Percentiles rank a stretch among this genome's conserved stretches.
phyloP scores from a whole-genome alignment of 2,113 vertebrate species.

The Jaculus jaculus region DNA sequence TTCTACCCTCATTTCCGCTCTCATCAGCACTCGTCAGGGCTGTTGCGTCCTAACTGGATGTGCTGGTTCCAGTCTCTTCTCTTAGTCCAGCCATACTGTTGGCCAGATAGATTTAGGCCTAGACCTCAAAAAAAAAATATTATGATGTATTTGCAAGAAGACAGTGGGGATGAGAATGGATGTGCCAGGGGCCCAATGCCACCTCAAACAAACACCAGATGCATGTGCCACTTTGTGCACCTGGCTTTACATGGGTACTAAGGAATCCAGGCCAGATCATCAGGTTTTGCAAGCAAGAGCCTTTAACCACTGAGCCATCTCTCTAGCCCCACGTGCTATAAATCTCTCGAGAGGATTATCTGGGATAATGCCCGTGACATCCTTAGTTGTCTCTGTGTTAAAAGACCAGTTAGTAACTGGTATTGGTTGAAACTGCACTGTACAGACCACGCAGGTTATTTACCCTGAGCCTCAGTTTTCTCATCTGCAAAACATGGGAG shows the following conservation, averaged over 20 bases:
- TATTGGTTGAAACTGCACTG: neutral
- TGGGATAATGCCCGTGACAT: neutral
- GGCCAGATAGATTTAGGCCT: neutral
- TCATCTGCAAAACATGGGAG: neutral
- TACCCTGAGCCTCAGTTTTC: neutral
- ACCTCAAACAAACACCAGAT: too few relatives aligned
- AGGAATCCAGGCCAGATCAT: too few relatives aligned
- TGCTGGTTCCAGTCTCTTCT: slow-evolving; percentile 32
- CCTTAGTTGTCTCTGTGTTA: neutral
- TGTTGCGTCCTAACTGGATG: neutral
- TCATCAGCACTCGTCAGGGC: neutral
- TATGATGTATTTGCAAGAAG: too few relatives aligned
- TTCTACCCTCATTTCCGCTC: neutral
- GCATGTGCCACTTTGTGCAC: too few relatives aligned
- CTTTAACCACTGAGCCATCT: too few relatives aligned
- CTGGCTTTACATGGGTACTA: too few relatives aligned
- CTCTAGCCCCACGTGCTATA: neutral
- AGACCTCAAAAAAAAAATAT: neutral
- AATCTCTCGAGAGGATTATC: neutral
- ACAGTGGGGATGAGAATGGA: too few relatives aligned
- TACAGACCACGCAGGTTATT: neutral
- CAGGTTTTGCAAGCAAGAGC: too few relatives aligned
- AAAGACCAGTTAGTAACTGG: neutral
- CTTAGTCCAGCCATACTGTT: neutral
- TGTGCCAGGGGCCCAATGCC: too few relatives aligned